Base-by-base conservation (phyloP, 1,140 invertebrate genomes). In the Hermetia illucens region DNA sequence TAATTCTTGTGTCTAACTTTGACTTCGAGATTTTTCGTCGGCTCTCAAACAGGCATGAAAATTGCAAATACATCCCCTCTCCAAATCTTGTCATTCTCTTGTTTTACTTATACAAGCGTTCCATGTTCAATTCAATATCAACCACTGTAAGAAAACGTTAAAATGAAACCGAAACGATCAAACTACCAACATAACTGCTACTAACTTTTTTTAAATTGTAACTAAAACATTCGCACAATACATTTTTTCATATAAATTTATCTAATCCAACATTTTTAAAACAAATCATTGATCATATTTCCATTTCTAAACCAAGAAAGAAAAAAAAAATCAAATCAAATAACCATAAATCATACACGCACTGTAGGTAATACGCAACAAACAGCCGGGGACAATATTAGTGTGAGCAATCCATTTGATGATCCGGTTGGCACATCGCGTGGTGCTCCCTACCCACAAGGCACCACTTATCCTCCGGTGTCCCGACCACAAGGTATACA, bases 401-500 rank as follows among this genome's bases (percentile, higher is more conserved):
- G 71, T 68, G 75, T 80, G 53, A 82, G 77, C 55, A 84, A 82
- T 70, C 80, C 79, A 44, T 84, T 84, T 69, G 80, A 84, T 63
- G 79, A 82, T 70, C 68, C 74, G 47, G 71, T 66, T 50, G 63
- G 62, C 46, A 49, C 55, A 40, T 53, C 53, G 42, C 32, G 21
- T 43, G 44, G 53, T 36, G 34, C 31, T 29, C 38, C 43, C 21
- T 65, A 64, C 19, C 36, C 25, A 39, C 53, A 50, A 40, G 55
- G 53, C 51, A 52, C 49, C 51, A 51, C 55, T 36, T 58, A 58
- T 47, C 53, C 55, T 50, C 55, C 55, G 52, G 55, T 58, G 51
- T 62, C 66, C 61, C 47, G 54, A 53, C 62, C 59, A 58, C 63
- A 54, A 58, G 55, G 55, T 58, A 58, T 48, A 27, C 24, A 27